Percentiles rank a stretch among this genome's conserved stretches.
These are phyloP conservation scores for Drosophila quinaria DNA, from an alignment of 2,888 invertebrate genomes.

Conservation along the genomic window DNA sequence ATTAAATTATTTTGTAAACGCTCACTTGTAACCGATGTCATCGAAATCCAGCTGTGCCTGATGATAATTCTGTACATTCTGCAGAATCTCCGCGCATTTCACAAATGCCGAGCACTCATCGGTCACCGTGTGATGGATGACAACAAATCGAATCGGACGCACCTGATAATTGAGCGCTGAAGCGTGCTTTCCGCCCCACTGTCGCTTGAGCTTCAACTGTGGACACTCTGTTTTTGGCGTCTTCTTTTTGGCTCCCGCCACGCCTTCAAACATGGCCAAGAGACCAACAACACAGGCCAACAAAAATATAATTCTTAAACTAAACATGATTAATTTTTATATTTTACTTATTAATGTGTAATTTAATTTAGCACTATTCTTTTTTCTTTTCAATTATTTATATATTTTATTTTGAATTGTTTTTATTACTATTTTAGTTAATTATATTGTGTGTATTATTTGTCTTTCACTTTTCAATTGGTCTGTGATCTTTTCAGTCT, in stretches of 20 bases:
- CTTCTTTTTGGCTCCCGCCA: slow-evolving; percentile 16
- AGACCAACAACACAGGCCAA: background rate
- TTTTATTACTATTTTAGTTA: background rate
- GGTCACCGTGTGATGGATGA: slow-evolving; percentile 88
- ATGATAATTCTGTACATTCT: slow-evolving; percentile 87
- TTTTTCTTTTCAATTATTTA: background rate
- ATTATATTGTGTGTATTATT: background rate
- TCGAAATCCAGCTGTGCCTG: slow-evolving; percentile 86
- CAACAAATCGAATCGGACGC: slow-evolving; percentile 87
- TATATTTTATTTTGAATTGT: background rate
- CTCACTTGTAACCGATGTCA: slow-evolving; percentile 88
- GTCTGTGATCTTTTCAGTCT: background rate
- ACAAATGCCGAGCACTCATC: slow-evolving; percentile 85
- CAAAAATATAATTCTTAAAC: slow-evolving; percentile 3
- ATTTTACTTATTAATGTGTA: too few species aligned
- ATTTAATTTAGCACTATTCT: too few species aligned
- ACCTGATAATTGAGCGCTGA: slow-evolving; percentile 87
- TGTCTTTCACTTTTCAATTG: background rate
- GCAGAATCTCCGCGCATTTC: slow-evolving; percentile 86
- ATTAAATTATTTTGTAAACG: too few species aligned
- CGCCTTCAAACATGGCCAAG: background rate
- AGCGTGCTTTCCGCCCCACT: slow-evolving; percentile 88
- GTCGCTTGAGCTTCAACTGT: slow-evolving; percentile 86
- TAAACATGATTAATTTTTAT: background rate
- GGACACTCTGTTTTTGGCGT: slow-evolving; percentile 85